Percentiles rank a stretch among this genome's conserved stretches.
phyloP scores from a whole-genome alignment of 1,140 invertebrate species.

The Drepana arcuata region DNA sequence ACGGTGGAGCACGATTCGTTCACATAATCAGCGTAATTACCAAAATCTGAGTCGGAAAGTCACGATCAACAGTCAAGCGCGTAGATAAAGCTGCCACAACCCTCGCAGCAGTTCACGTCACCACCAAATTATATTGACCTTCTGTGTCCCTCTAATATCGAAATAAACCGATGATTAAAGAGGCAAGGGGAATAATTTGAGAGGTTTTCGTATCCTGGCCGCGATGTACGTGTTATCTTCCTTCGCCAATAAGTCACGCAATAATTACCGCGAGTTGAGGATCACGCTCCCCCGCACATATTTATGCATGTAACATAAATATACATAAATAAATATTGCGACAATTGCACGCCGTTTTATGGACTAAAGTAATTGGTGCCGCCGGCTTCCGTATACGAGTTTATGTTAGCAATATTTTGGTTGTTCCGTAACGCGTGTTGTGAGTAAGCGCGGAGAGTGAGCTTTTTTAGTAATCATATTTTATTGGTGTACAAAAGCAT shows the following conservation, averaged over 20 bases:
- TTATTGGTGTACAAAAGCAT: no score
- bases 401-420: no score
- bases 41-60: constrained; percentile 56
- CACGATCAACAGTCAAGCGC: constrained; percentile 58
- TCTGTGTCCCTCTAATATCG: constrained; percentile 7
- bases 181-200: neutral
- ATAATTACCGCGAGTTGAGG: constrained; percentile 59
- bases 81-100: constrained; percentile 57
- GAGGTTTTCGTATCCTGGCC: constrained; percentile 32
- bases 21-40: constrained; percentile 65
- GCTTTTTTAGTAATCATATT: no score
- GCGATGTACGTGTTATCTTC: constrained; percentile 59
- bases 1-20: constrained; percentile 29
- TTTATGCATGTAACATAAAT: constrained; percentile 54
- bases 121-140: constrained; percentile 30
- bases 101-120: constrained; percentile 33
- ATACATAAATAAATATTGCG: constrained; percentile 46
- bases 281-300: constrained; percentile 56
- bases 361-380: constrained; percentile 24
- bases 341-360: constrained; percentile 43
- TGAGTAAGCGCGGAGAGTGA: no score
- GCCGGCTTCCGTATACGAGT: no score
- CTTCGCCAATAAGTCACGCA: constrained; percentile 65
- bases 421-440: no score
- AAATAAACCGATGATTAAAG: neutral